These are phyloP conservation scores for Pomacea canaliculata DNA, from an alignment of 2,888 invertebrate genomes.

Conservation along the genomic window DNA sequence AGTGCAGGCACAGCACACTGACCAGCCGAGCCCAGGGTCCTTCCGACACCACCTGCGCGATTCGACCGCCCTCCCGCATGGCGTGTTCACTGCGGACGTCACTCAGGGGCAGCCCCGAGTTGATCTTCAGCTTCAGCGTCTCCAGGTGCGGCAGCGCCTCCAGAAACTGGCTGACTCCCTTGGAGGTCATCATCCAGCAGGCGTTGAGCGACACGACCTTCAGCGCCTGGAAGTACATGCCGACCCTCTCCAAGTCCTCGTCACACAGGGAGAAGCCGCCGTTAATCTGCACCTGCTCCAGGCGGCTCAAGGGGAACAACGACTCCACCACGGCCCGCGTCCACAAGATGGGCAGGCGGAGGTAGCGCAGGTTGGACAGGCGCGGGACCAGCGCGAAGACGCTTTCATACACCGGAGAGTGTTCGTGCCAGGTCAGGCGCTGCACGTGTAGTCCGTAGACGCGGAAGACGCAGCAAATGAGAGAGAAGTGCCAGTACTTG, in stretches of 20 bases:
- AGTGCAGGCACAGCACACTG: conserved; percentile 53
- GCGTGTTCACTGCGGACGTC: conserved; percentile 51
- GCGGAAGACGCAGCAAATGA: conserved; percentile 49
- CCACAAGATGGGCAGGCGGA: conserved; percentile 56
- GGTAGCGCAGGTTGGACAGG: conserved; percentile 42
- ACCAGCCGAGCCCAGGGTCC: conserved; percentile 36
- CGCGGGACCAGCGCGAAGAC: conserved; percentile 49
- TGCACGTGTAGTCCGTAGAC: conserved; percentile 53
- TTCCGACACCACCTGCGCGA: conserved; percentile 38
- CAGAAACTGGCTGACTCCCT: conserved; percentile 43
- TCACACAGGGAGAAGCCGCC: conserved; percentile 53
- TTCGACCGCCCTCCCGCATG: conserved; percentile 46
- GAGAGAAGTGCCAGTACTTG: conserved; percentile 45
- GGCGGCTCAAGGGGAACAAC: conserved; percentile 37
- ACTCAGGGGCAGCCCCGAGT: conserved; percentile 48
- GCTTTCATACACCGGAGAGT: conserved; percentile 53
- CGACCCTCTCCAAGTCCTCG: conserved; percentile 42
- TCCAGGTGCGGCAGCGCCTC: conserved; percentile 39
- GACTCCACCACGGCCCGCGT: conserved; percentile 48
- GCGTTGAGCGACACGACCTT: conserved; percentile 53
- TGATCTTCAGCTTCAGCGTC: conserved; percentile 50
- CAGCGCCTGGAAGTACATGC: conserved; percentile 43
- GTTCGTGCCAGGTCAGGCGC: conserved; percentile 51
- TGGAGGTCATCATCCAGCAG: conserved; percentile 50
- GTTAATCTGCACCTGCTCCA: conserved; percentile 54